Base-by-base conservation (phyloP, 2,797 vertebrate genomes). In the Eulemur rubriventer region DNA sequence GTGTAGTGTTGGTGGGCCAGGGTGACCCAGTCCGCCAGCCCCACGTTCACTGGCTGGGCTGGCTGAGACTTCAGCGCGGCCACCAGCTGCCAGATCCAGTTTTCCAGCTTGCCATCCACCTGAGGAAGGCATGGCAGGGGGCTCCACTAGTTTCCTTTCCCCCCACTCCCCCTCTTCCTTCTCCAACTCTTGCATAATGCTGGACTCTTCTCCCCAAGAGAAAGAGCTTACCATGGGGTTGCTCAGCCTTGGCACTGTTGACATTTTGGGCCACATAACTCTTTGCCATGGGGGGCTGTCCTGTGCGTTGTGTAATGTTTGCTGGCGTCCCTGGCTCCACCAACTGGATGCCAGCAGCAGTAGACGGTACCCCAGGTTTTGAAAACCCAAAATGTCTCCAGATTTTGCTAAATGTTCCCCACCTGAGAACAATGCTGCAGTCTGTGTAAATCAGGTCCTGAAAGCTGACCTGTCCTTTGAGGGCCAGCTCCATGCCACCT, bases 1-100 rank as follows among this genome's bases (percentile, higher is more conserved):
- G 99, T 98, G 1, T 99, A 99, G 98, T 99, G 99, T 50, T 98
- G 98, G 41, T 99, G 98, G 55, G 99, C 99, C 97, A 99, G 98
- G 0, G 90, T 26, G 35, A 99, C 92, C 99, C 99, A 99, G 94
- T 99, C 99, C 0, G 98, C 99, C 75, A 99, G 98, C 72, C 99
- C 95, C 95, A 99, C 99, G 0, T 99, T 99, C 67, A 99, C 96
- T 0, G 95, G 84, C 17, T 99, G 97, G 6, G 84, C 97, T 4
- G 97, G 98, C 26, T 97, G 98, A 38, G 98, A 98, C 98, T 99
- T 99, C 65, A 99, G 98, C 0, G 98, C 98, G 0, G 98, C 96
- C 33, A 99, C 99, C 98, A 99, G 96, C 95, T 99, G 98, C 97
- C 98, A 97, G 79, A 99, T 98, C 99, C 99, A 99, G 57, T 75